Base-by-base conservation (phyloP, 1,140 invertebrate species). In the Drosophila sproati region DNA sequence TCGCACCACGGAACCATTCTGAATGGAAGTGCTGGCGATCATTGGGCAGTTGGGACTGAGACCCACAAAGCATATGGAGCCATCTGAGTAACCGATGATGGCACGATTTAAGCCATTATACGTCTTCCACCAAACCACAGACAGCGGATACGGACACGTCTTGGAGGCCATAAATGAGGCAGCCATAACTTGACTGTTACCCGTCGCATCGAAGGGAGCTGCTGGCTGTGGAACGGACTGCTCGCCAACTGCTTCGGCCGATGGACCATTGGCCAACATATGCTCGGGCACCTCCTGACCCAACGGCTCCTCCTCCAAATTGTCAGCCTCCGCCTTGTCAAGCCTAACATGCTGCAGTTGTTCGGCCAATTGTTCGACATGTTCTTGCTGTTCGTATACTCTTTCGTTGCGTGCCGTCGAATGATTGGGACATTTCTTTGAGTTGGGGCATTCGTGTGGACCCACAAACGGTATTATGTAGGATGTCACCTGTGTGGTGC, bases 41-140 rank as follows among this genome's bases (percentile, higher is more conserved):
- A 95, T 94, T 32, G 94, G 94, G n/a, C 95, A 95, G 88, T 93
- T 95, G 2, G 92, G 92, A 47, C 94, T 94, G 8, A 97, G 93
- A 91, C 96, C 95, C 52, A 97, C 93, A 91, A 97, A 95, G 51
- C 94, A 93, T 73, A 97, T 94, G 70, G 95, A 95, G 28, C 96
- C 96, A 78, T 94, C 93, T 79, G 96, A 95, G 60, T 95, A 96
- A 32, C 96, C 96, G 71, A 96, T 94, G 45, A 97, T 94, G 35
- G 95, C 96, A 61, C 94, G 94, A 71, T 94, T 93, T 4, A 93
- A 48, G 3, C 82, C 92, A 52, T 93, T 93, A 32, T 94, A 89
- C 31, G 95, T 95, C 87, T 95, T 94, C 96, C 96, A 97, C 96
- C 96, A 97, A 2, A 94, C 93, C 45, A 95, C 80, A 47, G 93